phyloP scores from a whole-genome alignment of 2,888 invertebrate species.

The Xanthorhoe designata region DNA sequence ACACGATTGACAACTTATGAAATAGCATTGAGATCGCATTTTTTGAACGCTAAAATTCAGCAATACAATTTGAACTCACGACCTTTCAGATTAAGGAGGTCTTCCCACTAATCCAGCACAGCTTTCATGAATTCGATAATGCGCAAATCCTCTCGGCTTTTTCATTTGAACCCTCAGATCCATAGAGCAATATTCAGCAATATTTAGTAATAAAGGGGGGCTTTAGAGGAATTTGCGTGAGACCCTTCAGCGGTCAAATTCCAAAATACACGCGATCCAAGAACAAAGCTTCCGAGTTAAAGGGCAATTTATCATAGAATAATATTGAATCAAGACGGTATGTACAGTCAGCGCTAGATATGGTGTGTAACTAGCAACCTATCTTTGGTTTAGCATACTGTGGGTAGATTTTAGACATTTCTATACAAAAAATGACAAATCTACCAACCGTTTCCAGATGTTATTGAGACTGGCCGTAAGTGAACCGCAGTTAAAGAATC shows the following conservation, averaged over 20 bases:
- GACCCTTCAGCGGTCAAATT: slow-evolving; percentile 48
- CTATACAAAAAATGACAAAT: no score
- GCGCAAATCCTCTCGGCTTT: slow-evolving; percentile 1
- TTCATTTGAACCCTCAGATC: slow-evolving; percentile 11
- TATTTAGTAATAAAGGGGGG: slow-evolving; percentile 26
- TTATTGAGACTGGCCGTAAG: no score
- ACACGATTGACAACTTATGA: not conserved
- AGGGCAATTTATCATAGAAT: slow-evolving; percentile 52
- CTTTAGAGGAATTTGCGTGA: slow-evolving; percentile 28
- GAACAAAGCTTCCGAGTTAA: slow-evolving; percentile 44
- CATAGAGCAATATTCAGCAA: slow-evolving; percentile 21
- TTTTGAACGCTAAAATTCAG: not conserved
- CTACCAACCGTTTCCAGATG: no score
- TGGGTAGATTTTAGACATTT: no score
- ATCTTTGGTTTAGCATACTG: no score
- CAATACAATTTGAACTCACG: not conserved
- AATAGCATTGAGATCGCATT: not conserved
- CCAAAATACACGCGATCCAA: slow-evolving; percentile 36
- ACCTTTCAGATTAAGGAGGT: not conserved
- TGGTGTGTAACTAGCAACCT: no score
- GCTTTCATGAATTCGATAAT: not conserved
- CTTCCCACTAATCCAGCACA: not conserved
- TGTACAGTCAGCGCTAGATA: not conserved
- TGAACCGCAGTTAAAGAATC: no score
- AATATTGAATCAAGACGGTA: slow-evolving; percentile 49